Percentiles rank a stretch among this genome's conserved stretches.
phyloP scores from a whole-genome alignment of 1,140 invertebrate genomes.

The Calephelis nemesis region DNA sequence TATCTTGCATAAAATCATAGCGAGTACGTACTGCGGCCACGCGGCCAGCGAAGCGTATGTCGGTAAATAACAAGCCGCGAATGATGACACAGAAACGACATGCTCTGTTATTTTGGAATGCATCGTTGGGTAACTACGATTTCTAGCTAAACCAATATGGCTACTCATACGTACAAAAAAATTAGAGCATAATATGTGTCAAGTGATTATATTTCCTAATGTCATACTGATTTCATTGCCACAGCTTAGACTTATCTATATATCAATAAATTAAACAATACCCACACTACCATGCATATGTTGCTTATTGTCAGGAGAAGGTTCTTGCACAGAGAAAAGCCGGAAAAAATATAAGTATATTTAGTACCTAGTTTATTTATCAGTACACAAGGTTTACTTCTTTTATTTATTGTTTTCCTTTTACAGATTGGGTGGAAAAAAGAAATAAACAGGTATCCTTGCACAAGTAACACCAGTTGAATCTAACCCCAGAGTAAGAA shows the following conservation, averaged over 20 bases:
- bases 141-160: constrained; percentile 23
- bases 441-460: too few species aligned
- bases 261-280: too few species aligned
- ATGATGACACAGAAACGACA: constrained; percentile 44
- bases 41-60: constrained; percentile 25
- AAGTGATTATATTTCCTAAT: background rate
- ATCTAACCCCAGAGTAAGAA: too few species aligned
- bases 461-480: too few species aligned
- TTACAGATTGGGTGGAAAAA: too few species aligned
- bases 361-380: background rate
- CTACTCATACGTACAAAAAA: constrained; percentile 10
- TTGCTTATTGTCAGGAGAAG: too few species aligned
- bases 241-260: background rate
- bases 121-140: constrained; percentile 42
- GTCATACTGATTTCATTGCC: background rate
- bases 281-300: too few species aligned
- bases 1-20: background rate
- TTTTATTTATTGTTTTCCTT: too few species aligned
- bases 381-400: too few species aligned
- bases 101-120: constrained; percentile 45
- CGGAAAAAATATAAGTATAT: too few species aligned
- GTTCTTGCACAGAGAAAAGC: background rate
- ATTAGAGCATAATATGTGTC: constrained; percentile 3
- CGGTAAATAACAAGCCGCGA: constrained; percentile 27
- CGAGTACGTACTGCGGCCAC: constrained; percentile 16